Base-by-base conservation (phyloP, 1,140 invertebrate genomes). In the Euglossa dilemma region DNA sequence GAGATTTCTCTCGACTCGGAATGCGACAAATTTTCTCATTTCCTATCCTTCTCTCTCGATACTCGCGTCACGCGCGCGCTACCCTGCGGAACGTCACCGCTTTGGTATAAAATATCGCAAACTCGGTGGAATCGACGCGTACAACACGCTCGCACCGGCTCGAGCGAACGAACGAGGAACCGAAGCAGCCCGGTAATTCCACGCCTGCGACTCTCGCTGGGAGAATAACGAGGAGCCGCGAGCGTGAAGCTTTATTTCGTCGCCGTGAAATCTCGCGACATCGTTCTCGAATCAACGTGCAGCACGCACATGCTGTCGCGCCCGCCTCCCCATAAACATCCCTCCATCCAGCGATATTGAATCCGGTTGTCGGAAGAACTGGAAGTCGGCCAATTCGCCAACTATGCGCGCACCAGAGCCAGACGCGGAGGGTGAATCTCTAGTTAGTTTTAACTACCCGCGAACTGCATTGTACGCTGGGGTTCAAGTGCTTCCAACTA, bases 391-490 rank as follows among this genome's bases (percentile, higher is more conserved):
- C 79, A 81, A 81, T 75, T 74, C 52, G 79, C 67, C 47, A 81
- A 75, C 79, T 81, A 81, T 74, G 71, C 79, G 61, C 61, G 28
- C 54, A 28, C n/a, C 45, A 52, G 61, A 20, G 5, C 50, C 56
- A 74, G 70, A 54, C 43, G 61, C 50, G 18, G 23, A 20, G 3
- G 8, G 70, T 9, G 36, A 70, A 63, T 57, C 66, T 74, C 79
- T 75, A 75, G 71, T 81, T 80, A 73, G 78, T 80, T 80, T 75
- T 74, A 81, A 81, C 71, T 81, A 75, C 50, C 71, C 36, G 79
- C 61, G 71, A 81, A 81, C 79, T 74, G 79, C 52, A 67, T 73
- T 80, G 70, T 73, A 80, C 36, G 36, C 1, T 4, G 25, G 59
- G 69, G 45, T 63, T 80, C 47, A 72, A 80, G 69, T 63, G 69